These are phyloP conservation scores for Micrasema longulum DNA, from an alignment of 1,140 invertebrate genomes.

Conservation along the genomic window DNA sequence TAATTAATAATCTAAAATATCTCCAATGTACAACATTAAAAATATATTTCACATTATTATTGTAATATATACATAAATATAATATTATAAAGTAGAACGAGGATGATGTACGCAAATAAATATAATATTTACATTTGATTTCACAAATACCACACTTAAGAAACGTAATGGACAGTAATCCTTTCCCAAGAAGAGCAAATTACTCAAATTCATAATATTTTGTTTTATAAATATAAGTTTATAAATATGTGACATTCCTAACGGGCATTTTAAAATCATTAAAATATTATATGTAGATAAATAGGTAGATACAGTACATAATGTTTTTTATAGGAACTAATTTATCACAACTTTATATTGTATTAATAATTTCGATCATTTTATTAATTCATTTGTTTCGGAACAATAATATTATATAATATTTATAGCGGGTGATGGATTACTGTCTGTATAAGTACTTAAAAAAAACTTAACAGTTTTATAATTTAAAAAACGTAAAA, in stretches of 20 bases:
- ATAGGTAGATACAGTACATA: no score
- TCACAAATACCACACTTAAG: constrained; percentile 42
- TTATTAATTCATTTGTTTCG: no score
- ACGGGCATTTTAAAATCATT: no score
- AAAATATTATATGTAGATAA: no score
- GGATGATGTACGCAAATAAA: no score
- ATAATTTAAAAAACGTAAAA: constrained; percentile 31
- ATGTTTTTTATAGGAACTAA: no score
- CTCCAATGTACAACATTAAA: constrained; percentile 37
- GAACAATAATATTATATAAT: no score
- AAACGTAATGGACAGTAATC: constrained; percentile 11
- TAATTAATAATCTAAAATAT: constrained; percentile 23
- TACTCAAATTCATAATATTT: constrained; percentile 1
- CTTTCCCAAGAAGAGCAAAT: neutral
- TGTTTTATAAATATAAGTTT: no score
- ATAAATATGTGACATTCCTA: no score
- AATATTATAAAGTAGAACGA: constrained; percentile 2
- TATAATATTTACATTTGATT: constrained; percentile 27
- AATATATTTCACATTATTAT: constrained; percentile 39
- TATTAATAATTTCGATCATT: no score
- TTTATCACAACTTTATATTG: no score
- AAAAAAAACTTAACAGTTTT: constrained; percentile 40
- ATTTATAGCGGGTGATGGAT: neutral
- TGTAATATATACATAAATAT: constrained; percentile 30
- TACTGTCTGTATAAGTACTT: constrained; percentile 2